Percentiles rank a stretch among this genome's conserved stretches.
Conservation (phyloP, 2,797 vertebrate species). For the Lagocephalus sceleratus region DNA sequence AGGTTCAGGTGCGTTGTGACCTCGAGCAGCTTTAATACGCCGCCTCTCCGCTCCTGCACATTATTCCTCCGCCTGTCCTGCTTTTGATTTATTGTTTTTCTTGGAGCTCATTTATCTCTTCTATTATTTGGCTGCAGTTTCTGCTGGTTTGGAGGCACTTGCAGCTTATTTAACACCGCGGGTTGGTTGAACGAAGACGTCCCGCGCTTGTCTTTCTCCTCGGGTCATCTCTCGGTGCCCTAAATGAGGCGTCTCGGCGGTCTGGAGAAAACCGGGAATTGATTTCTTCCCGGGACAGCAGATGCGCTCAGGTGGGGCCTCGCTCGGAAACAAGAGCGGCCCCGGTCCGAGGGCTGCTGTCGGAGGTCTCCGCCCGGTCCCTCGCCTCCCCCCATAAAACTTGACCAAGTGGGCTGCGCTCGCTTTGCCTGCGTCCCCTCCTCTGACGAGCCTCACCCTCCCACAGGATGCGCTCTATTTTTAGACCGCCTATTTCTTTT, state of each 20-base stretch:
- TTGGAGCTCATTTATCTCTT: neutral
- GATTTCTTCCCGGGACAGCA: neutral
- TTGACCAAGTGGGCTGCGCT: conserved; percentile 55
- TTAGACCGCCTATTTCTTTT: conserved; percentile 80
- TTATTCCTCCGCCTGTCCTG: conserved; percentile 4
- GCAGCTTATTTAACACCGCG: neutral
- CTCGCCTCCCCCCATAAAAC: conserved; percentile 20
- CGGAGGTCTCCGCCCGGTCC: conserved; percentile 15
- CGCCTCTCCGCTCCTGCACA: conserved; percentile 6
- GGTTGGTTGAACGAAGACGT: conserved; percentile 12
- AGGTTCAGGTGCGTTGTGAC: conserved; percentile 19
- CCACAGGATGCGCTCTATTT: conserved; percentile 76
- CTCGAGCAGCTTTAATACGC: conserved; percentile 15
- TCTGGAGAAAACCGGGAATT: neutral
- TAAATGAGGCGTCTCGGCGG: neutral
- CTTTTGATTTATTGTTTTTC: neutral
- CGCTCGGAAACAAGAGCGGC: too few relatives aligned
- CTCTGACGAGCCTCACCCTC: conserved; percentile 55
- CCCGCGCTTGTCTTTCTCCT: conserved; percentile 3
- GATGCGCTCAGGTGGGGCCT: too few relatives aligned
- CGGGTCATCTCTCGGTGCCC: conserved; percentile 17
- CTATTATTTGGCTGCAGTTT: neutral
- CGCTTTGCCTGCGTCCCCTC: conserved; percentile 53
- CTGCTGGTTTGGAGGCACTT: conserved; percentile 1
- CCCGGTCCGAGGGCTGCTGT: too few relatives aligned